phyloP scores from a whole-genome alignment of 2,888 invertebrate species.

The Hypena proboscidalis region DNA sequence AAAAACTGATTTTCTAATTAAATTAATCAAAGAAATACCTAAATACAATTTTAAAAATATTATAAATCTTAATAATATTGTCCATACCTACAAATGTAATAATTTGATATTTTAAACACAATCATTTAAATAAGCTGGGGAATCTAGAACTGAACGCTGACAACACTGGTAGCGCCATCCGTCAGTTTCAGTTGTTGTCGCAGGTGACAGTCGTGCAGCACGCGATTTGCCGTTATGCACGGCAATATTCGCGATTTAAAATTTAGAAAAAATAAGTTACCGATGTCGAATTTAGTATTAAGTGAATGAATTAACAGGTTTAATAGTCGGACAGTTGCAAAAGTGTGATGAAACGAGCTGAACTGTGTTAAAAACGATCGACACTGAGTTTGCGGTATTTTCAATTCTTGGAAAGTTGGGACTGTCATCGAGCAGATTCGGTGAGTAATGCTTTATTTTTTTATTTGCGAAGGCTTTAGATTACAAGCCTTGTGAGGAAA shows the following conservation, averaged over 20 bases:
- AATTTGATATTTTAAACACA: no score
- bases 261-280: constrained; percentile 39
- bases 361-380: constrained; percentile 56
- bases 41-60: no score
- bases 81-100: no score
- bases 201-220: constrained; percentile 38
- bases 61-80: no score
- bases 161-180: not conserved
- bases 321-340: constrained; percentile 27
- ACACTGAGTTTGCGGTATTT: constrained; percentile 56
- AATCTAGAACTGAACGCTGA: no score
- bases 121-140: no score
- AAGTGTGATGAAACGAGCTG: constrained; percentile 59
- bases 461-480: constrained; percentile 36
- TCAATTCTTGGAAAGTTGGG: constrained; percentile 77
- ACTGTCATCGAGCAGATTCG: constrained; percentile 70
- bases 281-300: constrained; percentile 24
- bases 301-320: constrained; percentile 25
- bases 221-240: constrained; percentile 28
- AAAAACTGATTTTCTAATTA: no score
- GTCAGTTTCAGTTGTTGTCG: constrained; percentile 20
- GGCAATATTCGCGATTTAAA: constrained; percentile 14
- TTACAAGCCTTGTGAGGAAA: constrained; percentile 28
- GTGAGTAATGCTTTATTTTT: constrained; percentile 69
- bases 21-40: no score